Conservation (phyloP, 2,113 vertebrate genomes). For the Pteruthius melanotis region DNA sequence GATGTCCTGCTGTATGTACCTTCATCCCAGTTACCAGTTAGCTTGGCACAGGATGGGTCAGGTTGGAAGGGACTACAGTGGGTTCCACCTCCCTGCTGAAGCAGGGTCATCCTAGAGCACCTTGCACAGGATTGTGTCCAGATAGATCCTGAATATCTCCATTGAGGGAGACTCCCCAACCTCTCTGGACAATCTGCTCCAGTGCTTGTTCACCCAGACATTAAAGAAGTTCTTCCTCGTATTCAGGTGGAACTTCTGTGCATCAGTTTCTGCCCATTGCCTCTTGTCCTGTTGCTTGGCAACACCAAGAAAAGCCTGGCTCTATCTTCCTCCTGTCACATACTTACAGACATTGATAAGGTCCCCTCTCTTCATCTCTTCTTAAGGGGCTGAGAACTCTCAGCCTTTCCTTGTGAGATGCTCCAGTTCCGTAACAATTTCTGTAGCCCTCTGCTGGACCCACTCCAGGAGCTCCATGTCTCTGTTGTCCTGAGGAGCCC, state of each 20-base stretch:
- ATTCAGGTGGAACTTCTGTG: neutral
- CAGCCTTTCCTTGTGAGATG: neutral
- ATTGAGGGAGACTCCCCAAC: fast-evolving
- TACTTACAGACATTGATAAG: neutral
- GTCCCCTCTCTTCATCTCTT: neutral
- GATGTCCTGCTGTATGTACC: neutral
- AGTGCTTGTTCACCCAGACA: fast-evolving
- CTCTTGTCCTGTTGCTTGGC: neutral
- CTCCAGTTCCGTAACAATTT: neutral
- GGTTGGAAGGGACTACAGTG: neutral
- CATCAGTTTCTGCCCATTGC: neutral
- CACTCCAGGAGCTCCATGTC: fast-evolving
- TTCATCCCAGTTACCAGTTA: neutral
- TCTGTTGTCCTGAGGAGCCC: neutral
- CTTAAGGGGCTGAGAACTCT: neutral
- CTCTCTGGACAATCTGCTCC: neutral
- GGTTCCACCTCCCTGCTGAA: neutral
- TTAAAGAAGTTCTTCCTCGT: neutral
- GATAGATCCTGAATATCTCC: fast-evolving
- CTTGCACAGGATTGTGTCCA: neutral
- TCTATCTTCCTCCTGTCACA: neutral
- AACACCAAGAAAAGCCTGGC: neutral
- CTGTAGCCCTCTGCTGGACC: too few relatives aligned
- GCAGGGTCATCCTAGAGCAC: neutral
- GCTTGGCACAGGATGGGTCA: neutral